A percentile compares a stretch with the other conserved stretches of the same genome.
Evolutionary conservation across 2,888 invertebrate species (phyloP).

Genomic region (Dicranocentrus wangi): DNA sequence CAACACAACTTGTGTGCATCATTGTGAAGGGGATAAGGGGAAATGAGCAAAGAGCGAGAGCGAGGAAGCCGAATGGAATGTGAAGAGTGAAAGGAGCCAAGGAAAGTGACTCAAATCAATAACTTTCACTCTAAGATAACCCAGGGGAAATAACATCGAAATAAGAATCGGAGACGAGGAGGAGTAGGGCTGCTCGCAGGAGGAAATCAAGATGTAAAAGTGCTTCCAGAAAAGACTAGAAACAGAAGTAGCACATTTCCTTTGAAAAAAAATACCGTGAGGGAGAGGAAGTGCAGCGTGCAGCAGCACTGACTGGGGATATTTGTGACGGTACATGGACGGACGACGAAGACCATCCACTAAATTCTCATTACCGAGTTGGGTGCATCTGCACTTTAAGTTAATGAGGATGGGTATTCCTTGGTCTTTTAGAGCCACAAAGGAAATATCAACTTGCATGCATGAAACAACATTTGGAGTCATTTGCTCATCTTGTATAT

Average conservation of each 20-base stretch:
- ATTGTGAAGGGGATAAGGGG: not conserved
- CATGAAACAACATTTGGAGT: no score
- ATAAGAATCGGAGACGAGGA: slow-evolving; percentile 38
- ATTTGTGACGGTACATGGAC: slow-evolving; percentile 10
- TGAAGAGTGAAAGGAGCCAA: slow-evolving; percentile 58
- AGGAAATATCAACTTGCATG: not conserved
- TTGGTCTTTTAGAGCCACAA: no score
- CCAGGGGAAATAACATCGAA: slow-evolving; percentile 70
- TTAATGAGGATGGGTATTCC: no score
- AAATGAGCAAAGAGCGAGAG: not conserved
- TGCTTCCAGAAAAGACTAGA: not conserved
- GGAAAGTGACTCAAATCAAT: slow-evolving; percentile 70
- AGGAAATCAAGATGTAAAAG: slow-evolving; percentile 63
- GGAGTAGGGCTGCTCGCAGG: slow-evolving; percentile 30
- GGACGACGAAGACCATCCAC: slow-evolving; percentile 15
- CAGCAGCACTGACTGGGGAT: not conserved
- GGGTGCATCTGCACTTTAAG: slow-evolving; percentile 6
- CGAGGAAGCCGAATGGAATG: slow-evolving; percentile 32
- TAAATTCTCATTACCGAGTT: slow-evolving; percentile 23
- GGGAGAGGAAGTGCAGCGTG: slow-evolving; percentile 25
- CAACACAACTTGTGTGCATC: no score
- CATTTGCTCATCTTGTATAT: no score
- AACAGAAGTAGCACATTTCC: not conserved
- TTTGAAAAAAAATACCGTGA: no score
- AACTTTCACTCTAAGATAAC: slow-evolving; percentile 72